Percentiles rank a stretch among this genome's conserved stretches.
These are phyloP conservation scores for Drosophila ficusphila DNA, from an alignment of 1,140 invertebrate species.

Conservation along the genomic window DNA sequence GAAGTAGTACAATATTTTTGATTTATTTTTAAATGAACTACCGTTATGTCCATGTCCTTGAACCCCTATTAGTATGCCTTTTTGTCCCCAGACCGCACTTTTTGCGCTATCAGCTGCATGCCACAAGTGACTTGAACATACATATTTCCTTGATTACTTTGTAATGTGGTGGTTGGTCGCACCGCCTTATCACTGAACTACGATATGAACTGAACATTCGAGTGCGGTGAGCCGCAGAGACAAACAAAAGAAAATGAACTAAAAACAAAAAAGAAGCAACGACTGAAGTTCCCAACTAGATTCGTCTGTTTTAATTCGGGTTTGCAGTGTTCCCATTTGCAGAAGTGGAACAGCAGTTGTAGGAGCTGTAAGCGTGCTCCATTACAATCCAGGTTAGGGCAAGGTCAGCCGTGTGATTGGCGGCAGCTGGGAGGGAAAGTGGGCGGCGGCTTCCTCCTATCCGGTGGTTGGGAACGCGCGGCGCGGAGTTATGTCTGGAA, in stretches of 20 bases:
- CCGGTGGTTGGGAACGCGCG: background rate
- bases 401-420: conserved; percentile 12
- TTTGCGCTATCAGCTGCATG: conserved; percentile 16
- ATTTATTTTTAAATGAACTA: background rate
- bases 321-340: background rate
- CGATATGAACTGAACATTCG: conserved; percentile 12
- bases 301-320: conserved; percentile 6
- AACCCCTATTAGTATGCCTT: background rate
- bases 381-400: conserved; percentile 13
- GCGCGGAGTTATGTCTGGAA: conserved; percentile 21
- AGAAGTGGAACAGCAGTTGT: conserved; percentile 31
- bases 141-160: conserved; percentile 9
- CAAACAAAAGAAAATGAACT: conserved; percentile 10
- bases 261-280: background rate
- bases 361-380: conserved; percentile 1
- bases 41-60: background rate
- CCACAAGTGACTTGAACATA: conserved; percentile 15
- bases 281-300: background rate
- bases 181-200: conserved; percentile 7
- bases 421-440: background rate
- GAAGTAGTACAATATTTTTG: background rate
- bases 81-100: conserved; percentile 6
- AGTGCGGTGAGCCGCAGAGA: conserved; percentile 27
- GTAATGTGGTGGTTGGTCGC: conserved; percentile 7
- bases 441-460: background rate